Base-by-base conservation (phyloP, 2,888 invertebrate genomes). In the Plebejus argus region DNA sequence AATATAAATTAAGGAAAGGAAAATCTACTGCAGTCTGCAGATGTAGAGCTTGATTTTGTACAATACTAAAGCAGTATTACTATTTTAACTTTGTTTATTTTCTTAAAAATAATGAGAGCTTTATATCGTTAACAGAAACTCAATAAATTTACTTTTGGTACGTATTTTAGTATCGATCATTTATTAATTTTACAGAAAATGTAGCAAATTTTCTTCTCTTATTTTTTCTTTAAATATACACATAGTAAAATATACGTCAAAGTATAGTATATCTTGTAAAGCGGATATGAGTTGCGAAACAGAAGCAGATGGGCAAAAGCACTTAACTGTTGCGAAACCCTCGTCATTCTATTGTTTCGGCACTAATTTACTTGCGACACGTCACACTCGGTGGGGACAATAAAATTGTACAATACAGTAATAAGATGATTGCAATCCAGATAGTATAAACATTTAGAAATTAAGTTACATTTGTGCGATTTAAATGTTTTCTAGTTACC, bases 281-380 rank as follows among this genome's bases (percentile, higher is more conserved):
- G 15, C 66, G 66, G 66, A 58, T 20, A 58, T 58, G 58, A 20
- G 58, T 58, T 58, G 58, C 20, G 58, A 58, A 58, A 58, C 20
- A 15, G 58, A 5, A 58, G 58, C 58, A 58, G 58, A 58, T 58
- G 58, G 58, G 58, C 58, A 58, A 58, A 58, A 58, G n/a, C 58
- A 58, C 58, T 58, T 58, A 58, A 58, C 5, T 66, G 66, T 66
- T 66, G 66, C 66, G 61, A 76, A 76, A 76, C 61, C 76, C 10
- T 20, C 58, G 58, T 23, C 23, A 61, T 61, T 61, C 61, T 23
- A 61, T 61, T 61, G 61, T 61, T 61, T 61, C 10, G 23, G 61
- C 61, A 23, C 12, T 61, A 20, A 61, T 61, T 61, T 61, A 61
- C 20, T 61, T 61, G 61, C 61, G 23, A 61, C 61, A 61, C 61